A percentile compares a stretch with the other conserved stretches of the same genome.
Conservation (phyloP, 2,113 vertebrate species). For the Deroptyus accipitrinus region DNA sequence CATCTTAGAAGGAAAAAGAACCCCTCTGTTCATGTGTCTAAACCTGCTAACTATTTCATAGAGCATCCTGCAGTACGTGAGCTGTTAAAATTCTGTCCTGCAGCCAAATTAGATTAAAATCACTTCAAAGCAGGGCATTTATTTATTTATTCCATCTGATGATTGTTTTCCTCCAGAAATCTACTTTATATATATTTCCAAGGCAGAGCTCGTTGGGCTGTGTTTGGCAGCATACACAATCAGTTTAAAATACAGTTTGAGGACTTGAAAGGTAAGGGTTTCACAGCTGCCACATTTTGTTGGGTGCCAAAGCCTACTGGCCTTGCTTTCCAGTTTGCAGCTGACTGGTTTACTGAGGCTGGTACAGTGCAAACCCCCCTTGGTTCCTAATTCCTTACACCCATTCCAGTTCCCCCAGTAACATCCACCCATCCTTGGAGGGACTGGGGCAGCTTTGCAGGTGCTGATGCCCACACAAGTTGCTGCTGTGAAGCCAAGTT, state of each 20-base stretch:
- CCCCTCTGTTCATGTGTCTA: background rate
- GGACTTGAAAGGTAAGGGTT: background rate
- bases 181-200: background rate
- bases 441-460: background rate
- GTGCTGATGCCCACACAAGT: slow-evolving; percentile 12
- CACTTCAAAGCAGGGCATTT: slow-evolving; percentile 32
- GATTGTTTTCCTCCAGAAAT: slow-evolving; percentile 20
- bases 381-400: background rate
- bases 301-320: background rate
- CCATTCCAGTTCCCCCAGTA: background rate
- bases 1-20: background rate
- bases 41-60: slow-evolving; percentile 9
- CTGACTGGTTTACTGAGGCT: background rate
- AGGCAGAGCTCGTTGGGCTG: background rate
- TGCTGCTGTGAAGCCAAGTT: background rate
- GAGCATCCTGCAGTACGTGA: background rate
- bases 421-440: background rate
- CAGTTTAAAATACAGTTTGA: background rate
- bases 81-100: slow-evolving; percentile 41
- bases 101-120: slow-evolving; percentile 56
- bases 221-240: background rate
- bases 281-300: background rate
- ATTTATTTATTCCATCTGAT: slow-evolving; percentile 53
- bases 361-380: background rate
- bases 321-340: background rate